These are phyloP conservation scores for Melanostoma mellinum DNA, from an alignment of 2,888 invertebrate species.

Conservation along the genomic window DNA sequence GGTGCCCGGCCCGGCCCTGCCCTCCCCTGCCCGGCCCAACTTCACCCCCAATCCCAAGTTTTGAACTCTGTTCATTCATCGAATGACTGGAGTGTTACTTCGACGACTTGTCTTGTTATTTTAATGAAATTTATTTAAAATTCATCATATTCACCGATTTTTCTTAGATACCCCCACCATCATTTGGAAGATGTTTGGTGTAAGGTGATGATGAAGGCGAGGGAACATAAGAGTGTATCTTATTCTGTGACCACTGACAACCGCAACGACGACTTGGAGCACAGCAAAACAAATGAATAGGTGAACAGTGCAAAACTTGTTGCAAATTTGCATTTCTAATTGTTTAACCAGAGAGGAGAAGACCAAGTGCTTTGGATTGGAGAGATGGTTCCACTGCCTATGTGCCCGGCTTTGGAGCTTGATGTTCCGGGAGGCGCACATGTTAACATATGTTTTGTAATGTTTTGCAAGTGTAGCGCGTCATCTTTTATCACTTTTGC, in stretches of 20 bases:
- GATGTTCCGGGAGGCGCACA: slow-evolving; percentile 52
- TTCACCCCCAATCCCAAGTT: slow-evolving; percentile 5
- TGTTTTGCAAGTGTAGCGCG: slow-evolving; percentile 70
- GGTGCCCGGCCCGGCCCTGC: slow-evolving; percentile 13
- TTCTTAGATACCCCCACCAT: slow-evolving; percentile 50
- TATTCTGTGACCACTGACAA: slow-evolving; percentile 52
- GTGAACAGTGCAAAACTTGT: slow-evolving; percentile 73
- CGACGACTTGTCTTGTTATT: slow-evolving; percentile 60
- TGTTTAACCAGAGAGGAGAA: slow-evolving; percentile 68
- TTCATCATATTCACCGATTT: slow-evolving; percentile 72
- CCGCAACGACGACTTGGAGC: slow-evolving; percentile 25
- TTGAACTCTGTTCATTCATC: slow-evolving; percentile 23
- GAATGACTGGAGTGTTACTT: slow-evolving; percentile 21
- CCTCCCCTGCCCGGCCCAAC: slow-evolving; percentile 1
- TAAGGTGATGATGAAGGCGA: slow-evolving; percentile 12
- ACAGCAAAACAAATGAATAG: slow-evolving; percentile 61
- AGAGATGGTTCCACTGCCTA: slow-evolving; percentile 34
- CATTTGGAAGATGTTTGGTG: neutral
- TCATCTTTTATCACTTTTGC: slow-evolving; percentile 57
- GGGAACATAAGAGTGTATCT: slow-evolving; percentile 43
- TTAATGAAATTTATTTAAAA: slow-evolving; percentile 72
- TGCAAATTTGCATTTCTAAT: slow-evolving; percentile 75
- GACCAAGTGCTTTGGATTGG: slow-evolving; percentile 21
- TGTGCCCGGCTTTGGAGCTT: slow-evolving; percentile 2
- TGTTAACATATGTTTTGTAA: slow-evolving; percentile 67